Conservation (phyloP, 2,113 vertebrate genomes). For the Tauraco erythrolophus region DNA sequence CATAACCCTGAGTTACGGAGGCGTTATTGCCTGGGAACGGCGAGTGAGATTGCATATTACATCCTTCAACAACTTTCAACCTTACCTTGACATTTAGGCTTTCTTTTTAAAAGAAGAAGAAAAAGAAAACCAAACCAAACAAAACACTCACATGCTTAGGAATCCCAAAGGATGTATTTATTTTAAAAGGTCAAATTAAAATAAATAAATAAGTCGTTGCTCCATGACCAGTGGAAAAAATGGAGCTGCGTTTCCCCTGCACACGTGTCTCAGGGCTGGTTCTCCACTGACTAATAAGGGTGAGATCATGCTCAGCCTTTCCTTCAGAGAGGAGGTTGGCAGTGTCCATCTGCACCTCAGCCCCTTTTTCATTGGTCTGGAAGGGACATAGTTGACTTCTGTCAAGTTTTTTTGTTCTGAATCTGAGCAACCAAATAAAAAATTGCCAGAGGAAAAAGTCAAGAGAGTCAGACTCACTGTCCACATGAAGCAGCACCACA, state of each 20-base stretch:
- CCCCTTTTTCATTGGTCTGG: neutral
- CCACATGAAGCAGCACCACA: neutral
- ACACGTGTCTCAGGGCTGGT: neutral
- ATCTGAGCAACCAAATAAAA: neutral
- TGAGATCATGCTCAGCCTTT: conserved; percentile 17
- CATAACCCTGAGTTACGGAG: neutral
- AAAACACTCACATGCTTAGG: neutral
- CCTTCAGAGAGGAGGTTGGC: neutral
- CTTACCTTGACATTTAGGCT: neutral
- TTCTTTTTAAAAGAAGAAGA: neutral
- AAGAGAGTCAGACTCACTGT: neutral
- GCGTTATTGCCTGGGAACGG: neutral
- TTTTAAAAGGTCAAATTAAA: conserved; percentile 26
- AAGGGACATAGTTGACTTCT: neutral
- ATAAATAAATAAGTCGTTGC: conserved; percentile 1
- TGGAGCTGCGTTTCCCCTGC: conserved; percentile 32
- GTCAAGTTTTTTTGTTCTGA: neutral
- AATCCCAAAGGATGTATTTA: neutral
- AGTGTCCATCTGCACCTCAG: neutral
- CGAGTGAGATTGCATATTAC: neutral
- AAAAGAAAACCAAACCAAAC: neutral
- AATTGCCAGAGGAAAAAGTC: neutral
- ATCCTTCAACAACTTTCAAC: neutral
- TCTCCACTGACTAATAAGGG: neutral
- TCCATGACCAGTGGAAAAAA: conserved; percentile 40